Percentiles rank a stretch among this genome's conserved stretches.
These are phyloP conservation scores for Lochmaea capreae DNA, from an alignment of 2,888 invertebrate species.

Conservation along the genomic window DNA sequence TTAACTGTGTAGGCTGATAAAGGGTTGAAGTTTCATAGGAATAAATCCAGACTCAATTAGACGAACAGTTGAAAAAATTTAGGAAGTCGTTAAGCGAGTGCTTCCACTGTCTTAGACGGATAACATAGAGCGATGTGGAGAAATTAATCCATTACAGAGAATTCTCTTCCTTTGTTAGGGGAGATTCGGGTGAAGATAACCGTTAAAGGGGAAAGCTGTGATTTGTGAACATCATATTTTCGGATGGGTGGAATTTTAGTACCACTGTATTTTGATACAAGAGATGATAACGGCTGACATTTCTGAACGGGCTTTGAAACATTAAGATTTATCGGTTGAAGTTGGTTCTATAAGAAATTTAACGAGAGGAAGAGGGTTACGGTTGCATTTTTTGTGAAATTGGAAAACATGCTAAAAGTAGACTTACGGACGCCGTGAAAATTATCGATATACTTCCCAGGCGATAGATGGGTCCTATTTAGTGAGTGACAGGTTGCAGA, in stretches of 20 bases:
- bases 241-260: conserved; percentile 25
- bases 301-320: conserved; percentile 16
- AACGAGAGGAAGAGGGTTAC: background rate
- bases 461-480: no score
- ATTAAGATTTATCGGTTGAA: conserved; percentile 17
- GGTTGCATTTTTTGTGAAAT: conserved; percentile 12
- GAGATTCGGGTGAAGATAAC: conserved; percentile 35
- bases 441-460: no score
- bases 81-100: conserved; percentile 40
- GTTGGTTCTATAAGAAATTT: background rate
- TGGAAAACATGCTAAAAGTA: background rate
- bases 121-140: conserved; percentile 39
- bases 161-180: conserved; percentile 34
- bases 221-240: conserved; percentile 48
- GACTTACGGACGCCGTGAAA: background rate
- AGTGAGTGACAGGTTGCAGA: no score
- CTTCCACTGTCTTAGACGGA: conserved; percentile 36
- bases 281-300: conserved; percentile 25
- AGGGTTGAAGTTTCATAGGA: conserved; percentile 33
- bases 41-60: conserved; percentile 42
- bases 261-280: conserved; percentile 29
- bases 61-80: conserved; percentile 33
- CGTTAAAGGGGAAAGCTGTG: conserved; percentile 37
- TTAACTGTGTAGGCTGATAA: conserved; percentile 13
- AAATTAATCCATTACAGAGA: conserved; percentile 48